Evolutionary conservation across 2,797 vertebrate species (phyloP).

Genomic region (Chelon labrosus): DNA sequence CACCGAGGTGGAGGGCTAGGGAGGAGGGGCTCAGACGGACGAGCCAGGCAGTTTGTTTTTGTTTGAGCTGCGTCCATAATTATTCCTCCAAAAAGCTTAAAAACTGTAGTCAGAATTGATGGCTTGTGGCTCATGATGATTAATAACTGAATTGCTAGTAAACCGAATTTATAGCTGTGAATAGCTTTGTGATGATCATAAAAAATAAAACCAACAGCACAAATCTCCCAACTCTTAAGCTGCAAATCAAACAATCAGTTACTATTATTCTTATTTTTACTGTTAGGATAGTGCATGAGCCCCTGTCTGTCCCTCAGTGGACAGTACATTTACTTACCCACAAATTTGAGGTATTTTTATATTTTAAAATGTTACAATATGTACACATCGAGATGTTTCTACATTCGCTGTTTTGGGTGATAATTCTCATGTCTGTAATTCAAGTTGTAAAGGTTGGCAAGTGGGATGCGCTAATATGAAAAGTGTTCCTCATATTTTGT

Average conservation of each 20-base stretch:
- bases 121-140: constrained; percentile 11
- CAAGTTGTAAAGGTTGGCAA: too few species aligned
- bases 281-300: neutral
- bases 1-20: constrained; percentile 2
- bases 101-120: constrained; percentile 31
- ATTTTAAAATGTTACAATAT: too few species aligned
- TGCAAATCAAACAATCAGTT: constrained; percentile 15
- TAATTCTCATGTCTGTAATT: too few species aligned
- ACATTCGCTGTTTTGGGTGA: too few species aligned
- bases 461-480: too few species aligned
- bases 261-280: neutral
- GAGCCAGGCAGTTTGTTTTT: constrained; percentile 40
- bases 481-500: too few species aligned
- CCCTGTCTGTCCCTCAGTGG: neutral
- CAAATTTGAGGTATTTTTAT: too few species aligned
- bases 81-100: constrained; percentile 27
- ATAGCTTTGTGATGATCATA: neutral
- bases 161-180: constrained; percentile 5
- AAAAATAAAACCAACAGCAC: neutral
- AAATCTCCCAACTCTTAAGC: neutral
- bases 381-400: too few species aligned
- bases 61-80: constrained; percentile 20
- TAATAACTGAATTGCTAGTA: constrained; percentile 13
- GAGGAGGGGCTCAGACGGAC: constrained; percentile 10
- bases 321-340: neutral